These are phyloP conservation scores for Syrphus vitripennis DNA, from an alignment of 2,888 invertebrate species.

Conservation along the genomic window DNA sequence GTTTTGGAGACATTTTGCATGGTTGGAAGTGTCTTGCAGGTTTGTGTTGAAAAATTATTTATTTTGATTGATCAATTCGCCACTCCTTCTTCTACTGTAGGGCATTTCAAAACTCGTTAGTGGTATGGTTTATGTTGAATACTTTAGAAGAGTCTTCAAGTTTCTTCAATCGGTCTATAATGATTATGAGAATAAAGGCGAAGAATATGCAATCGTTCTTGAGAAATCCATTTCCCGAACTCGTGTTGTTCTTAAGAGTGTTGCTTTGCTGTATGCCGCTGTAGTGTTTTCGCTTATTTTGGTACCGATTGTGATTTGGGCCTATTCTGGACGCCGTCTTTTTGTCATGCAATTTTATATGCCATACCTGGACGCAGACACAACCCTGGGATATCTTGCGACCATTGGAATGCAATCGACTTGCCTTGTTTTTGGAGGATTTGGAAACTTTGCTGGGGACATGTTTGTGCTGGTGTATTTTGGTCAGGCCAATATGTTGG, in stretches of 20 bases:
- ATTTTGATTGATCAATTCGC: background rate
- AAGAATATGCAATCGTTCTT: constrained; percentile 32
- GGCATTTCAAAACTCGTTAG: constrained; percentile 59
- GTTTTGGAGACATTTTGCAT: constrained; percentile 54
- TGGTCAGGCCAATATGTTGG: constrained; percentile 52
- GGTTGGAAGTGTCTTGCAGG: constrained; percentile 57
- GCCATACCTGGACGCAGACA: constrained; percentile 59
- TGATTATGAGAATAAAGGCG: constrained; percentile 44
- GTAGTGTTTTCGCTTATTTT: background rate
- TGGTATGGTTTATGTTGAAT: background rate
- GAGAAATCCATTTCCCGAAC: constrained; percentile 34
- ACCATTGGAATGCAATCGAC: constrained; percentile 59
- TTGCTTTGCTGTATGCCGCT: constrained; percentile 26
- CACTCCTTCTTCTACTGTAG: constrained; percentile 2
- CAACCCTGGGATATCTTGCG: constrained; percentile 49
- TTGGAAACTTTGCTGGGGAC: constrained; percentile 70
- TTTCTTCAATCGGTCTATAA: constrained; percentile 30
- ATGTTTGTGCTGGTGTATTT: constrained; percentile 53
- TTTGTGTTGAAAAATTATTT: background rate
- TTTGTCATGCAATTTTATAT: constrained; percentile 64
- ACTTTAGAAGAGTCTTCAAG: background rate
- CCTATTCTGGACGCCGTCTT: constrained; percentile 27
- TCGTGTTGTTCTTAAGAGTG: constrained; percentile 12
- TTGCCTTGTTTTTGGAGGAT: constrained; percentile 55
- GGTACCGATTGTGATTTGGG: constrained; percentile 39